Evolutionary conservation across 2,797 vertebrate species (phyloP).

Genomic region (Diplodus sargus): DNA sequence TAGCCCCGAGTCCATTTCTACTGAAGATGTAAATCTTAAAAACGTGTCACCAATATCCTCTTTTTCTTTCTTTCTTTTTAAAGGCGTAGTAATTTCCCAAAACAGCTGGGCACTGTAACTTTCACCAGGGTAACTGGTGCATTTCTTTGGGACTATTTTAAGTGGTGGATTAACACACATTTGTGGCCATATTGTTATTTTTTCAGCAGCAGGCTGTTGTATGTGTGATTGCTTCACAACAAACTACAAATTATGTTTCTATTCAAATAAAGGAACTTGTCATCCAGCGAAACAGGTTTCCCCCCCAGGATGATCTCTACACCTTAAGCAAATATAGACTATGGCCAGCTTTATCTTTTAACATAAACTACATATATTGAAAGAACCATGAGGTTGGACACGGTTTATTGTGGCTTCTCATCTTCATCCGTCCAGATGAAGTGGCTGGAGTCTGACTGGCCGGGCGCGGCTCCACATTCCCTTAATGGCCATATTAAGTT

Average conservation of each 20-base stretch:
- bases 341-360: not conserved
- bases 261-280: not conserved
- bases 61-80: not conserved
- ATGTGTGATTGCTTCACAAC: not conserved
- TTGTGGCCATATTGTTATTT: constrained; percentile 4
- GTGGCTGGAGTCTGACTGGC: constrained; percentile 32
- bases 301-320: not conserved
- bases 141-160: constrained; percentile 1
- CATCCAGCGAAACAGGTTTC: not conserved
- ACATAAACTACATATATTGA: not conserved
- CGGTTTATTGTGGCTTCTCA: constrained; percentile 7
- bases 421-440: constrained; percentile 23
- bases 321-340: not conserved
- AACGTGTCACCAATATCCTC: not conserved
- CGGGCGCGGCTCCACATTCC: constrained; percentile 16
- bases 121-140: not conserved
- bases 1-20: not conserved
- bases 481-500: constrained; percentile 54
- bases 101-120: not conserved
- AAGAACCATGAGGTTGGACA: not conserved
- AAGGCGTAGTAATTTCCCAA: not conserved
- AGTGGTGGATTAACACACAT: not conserved
- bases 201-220: not conserved
- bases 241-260: not conserved
- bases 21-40: constrained; percentile 1